Evolutionary conservation across 2,888 invertebrate genomes (phyloP).

Genomic region (Acrocera orbiculus): DNA sequence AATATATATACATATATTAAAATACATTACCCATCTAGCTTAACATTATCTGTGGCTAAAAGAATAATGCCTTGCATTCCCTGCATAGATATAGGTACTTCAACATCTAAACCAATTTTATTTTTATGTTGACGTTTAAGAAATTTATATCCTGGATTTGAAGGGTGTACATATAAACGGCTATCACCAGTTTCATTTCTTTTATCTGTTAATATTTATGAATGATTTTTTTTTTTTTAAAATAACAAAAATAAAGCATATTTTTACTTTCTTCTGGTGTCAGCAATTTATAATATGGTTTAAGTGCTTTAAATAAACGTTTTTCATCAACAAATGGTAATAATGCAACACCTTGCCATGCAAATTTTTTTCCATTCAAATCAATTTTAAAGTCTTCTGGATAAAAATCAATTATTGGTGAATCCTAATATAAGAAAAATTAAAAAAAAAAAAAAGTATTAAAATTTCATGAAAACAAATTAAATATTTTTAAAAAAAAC

Average conservation of each 20-base stretch:
- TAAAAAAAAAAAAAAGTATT: background rate
- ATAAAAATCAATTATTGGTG: conserved; percentile 96
- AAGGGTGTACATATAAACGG: conserved; percentile 64
- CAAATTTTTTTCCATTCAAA: conserved; percentile 97
- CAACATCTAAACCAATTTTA: conserved; percentile 31
- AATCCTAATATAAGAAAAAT: conserved; percentile 40
- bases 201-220: conserved; percentile 39
- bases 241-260: conserved; percentile 3
- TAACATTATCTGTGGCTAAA: conserved; percentile 50
- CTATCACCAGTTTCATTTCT: conserved; percentile 82
- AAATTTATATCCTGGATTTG: conserved; percentile 51
- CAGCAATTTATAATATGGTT: conserved; percentile 59
- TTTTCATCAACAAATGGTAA: conserved; percentile 95
- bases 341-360: conserved; percentile 98
- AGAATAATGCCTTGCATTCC: conserved; percentile 73
- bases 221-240: too few species aligned
- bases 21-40: conserved; percentile 40
- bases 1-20: conserved; percentile 7
- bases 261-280: conserved; percentile 63
- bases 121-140: conserved; percentile 52
- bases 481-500: conserved; percentile 15
- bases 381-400: conserved; percentile 95
- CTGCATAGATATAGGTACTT: conserved; percentile 46
- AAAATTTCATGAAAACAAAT: too few species aligned
- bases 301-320: conserved; percentile 66